A percentile compares a stretch with the other conserved stretches of the same genome.
phyloP scores from a whole-genome alignment of 2,113 vertebrate species.

The Platycercus adscitus region DNA sequence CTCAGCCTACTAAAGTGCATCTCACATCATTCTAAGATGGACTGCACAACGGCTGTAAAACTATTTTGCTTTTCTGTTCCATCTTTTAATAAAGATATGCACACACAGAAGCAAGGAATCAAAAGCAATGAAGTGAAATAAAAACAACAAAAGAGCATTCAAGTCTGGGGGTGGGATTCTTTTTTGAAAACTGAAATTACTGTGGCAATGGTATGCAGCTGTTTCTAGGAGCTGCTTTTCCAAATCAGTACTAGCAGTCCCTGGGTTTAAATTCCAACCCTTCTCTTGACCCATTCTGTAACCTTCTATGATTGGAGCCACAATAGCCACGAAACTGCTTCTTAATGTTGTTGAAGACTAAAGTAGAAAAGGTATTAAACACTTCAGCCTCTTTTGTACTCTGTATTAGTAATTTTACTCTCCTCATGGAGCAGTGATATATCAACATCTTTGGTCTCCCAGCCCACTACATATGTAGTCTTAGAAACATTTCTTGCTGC shows the following conservation, averaged over 20 bases:
- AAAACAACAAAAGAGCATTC: not conserved
- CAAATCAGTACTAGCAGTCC: not conserved
- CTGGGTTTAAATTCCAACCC: not conserved
- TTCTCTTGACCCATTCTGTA: not conserved
- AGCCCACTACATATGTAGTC: not conserved
- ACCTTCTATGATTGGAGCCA: not conserved
- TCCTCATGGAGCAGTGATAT: not conserved
- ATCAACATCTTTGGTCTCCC: not conserved
- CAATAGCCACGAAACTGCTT: not conserved
- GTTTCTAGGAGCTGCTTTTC: not conserved
- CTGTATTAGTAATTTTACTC: not conserved
- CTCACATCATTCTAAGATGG: not conserved
- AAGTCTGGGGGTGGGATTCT: not conserved
- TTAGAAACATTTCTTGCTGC: not conserved
- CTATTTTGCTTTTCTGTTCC: not conserved
- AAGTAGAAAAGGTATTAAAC: not conserved
- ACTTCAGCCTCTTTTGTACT: not conserved
- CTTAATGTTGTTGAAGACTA: not conserved
- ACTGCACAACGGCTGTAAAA: not conserved
- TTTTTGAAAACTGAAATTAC: not conserved
- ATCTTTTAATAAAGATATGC: not conserved
- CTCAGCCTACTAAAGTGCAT: not conserved
- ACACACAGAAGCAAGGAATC: not conserved
- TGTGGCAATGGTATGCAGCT: not conserved
- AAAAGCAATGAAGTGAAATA: not conserved